phyloP scores from a whole-genome alignment of 2,888 invertebrate genomes.

The Anorthoa munda region DNA sequence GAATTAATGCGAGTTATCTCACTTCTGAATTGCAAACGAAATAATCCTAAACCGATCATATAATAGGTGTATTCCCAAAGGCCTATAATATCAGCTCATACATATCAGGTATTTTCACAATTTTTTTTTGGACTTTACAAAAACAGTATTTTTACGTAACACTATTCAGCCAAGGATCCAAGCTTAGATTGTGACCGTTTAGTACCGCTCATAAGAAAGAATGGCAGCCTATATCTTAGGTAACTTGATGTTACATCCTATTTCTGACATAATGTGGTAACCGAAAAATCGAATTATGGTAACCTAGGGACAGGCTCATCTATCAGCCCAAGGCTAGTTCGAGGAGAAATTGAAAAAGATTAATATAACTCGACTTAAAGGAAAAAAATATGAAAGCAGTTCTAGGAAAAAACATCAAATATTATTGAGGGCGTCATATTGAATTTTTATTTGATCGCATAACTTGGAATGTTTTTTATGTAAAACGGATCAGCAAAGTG shows the following conservation, averaged over 20 bases:
- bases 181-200: slow-evolving; percentile 19
- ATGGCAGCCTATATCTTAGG: slow-evolving; percentile 34
- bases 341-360: slow-evolving; percentile 51
- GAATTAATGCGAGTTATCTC: neutral
- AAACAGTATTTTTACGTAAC: slow-evolving; percentile 16
- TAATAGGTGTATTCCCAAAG: neutral
- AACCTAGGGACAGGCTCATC: slow-evolving; percentile 33
- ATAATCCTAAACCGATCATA: slow-evolving; percentile 11
- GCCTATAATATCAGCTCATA: neutral
- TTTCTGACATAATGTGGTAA: slow-evolving; percentile 18
- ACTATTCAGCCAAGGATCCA: neutral
- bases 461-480: neutral
- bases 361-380: slow-evolving; percentile 36
- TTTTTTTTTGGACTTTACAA: neutral
- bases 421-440: slow-evolving; percentile 6
- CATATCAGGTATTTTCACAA: slow-evolving; percentile 8
- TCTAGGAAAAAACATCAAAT: slow-evolving; percentile 21
- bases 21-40: neutral
- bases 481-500: slow-evolving; percentile 6
- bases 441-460: slow-evolving; percentile 29
- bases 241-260: slow-evolving; percentile 24
- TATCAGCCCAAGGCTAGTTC: slow-evolving; percentile 33
- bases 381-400: slow-evolving; percentile 12
- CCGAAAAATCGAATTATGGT: slow-evolving; percentile 40
- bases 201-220: slow-evolving; percentile 27